A percentile compares a stretch with the other conserved stretches of the same genome.
Evolutionary conservation across 2,797 vertebrate genomes (phyloP).

Genomic region (Aythya fuligula): DNA sequence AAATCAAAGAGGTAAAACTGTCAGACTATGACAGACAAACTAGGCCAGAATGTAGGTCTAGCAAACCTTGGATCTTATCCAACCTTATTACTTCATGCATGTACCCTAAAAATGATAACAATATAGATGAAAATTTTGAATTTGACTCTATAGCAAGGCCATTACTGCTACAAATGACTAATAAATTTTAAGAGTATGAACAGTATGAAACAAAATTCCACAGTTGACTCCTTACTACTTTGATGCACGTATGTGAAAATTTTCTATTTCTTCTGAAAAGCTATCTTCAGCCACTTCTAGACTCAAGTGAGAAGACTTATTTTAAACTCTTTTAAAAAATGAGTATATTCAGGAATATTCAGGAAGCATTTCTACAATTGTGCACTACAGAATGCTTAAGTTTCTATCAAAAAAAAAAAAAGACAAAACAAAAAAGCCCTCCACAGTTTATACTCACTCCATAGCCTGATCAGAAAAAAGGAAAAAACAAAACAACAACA

Average conservation of each 20-base stretch:
- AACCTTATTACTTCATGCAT: background rate
- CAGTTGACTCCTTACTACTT: background rate
- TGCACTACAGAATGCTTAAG: background rate
- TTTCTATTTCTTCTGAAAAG: background rate
- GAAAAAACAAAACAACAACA: too few species aligned
- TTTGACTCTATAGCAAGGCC: background rate
- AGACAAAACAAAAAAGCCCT: background rate
- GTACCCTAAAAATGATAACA: background rate
- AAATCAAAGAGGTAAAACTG: background rate
- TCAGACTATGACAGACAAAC: background rate
- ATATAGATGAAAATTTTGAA: background rate
- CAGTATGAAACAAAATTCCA: rapidly evolving
- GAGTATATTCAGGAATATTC: background rate
- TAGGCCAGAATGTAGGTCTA: background rate
- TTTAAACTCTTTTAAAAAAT: background rate
- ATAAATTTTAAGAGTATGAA: background rate
- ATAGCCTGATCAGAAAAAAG: background rate
- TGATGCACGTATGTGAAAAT: background rate
- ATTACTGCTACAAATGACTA: background rate
- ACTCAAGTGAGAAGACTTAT: background rate
- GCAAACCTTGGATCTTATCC: background rate
- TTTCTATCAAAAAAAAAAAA: background rate
- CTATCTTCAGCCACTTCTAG: background rate
- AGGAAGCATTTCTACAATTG: background rate
- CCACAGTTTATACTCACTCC: background rate